phyloP scores from a whole-genome alignment of 2,113 vertebrate genomes.

The Macrotis lagotis region DNA sequence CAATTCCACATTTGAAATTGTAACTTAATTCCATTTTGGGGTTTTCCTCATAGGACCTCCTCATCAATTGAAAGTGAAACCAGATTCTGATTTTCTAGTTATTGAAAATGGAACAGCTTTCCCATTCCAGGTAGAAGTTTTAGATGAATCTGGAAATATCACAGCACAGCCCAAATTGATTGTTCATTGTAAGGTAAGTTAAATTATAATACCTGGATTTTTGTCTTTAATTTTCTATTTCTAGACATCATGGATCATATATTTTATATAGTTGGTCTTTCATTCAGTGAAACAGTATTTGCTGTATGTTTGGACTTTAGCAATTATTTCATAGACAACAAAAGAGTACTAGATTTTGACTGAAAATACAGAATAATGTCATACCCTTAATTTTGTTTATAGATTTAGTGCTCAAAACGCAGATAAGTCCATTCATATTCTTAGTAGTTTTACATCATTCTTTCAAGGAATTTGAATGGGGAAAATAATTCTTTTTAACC shows the following conservation, averaged over 20 bases:
- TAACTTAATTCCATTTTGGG: constrained; percentile 45
- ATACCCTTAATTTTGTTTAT: background rate
- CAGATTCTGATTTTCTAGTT: constrained; percentile 83
- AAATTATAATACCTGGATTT: background rate
- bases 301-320: background rate
- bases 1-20: constrained; percentile 52
- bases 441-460: background rate
- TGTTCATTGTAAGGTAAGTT: constrained; percentile 90
- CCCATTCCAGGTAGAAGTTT: constrained; percentile 88
- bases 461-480: background rate
- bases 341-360: background rate
- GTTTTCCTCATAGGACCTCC: constrained; percentile 86
- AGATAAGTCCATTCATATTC: background rate
- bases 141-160: constrained; percentile 91
- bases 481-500: no score
- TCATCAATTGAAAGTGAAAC: constrained; percentile 85
- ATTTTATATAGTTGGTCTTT: constrained; percentile 31
- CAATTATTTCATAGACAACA: background rate
- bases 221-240: constrained; percentile 14
- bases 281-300: background rate
- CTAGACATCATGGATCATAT: background rate
- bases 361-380: background rate
- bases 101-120: constrained; percentile 90
- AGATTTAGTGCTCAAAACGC: background rate
- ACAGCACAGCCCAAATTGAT: constrained; percentile 87